These are phyloP conservation scores for Cuculus canorus DNA, from an alignment of 2,797 vertebrate species.

Conservation along the genomic window DNA sequence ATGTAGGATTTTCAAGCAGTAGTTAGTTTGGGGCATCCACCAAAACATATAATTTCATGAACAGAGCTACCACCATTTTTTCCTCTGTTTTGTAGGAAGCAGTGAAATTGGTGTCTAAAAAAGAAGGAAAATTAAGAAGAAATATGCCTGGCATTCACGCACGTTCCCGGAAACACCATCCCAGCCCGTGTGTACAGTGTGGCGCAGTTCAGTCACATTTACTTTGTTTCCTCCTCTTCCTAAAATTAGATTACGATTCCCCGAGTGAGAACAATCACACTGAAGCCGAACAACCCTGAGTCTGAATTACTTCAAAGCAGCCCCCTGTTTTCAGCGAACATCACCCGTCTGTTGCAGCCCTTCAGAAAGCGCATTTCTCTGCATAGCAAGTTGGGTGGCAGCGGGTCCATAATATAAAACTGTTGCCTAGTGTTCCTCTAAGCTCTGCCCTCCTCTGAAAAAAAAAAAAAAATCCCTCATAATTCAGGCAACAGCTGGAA, in stretches of 20 bases:
- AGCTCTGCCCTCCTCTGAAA: slow-evolving; percentile 68
- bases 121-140: background rate
- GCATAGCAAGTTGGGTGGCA: slow-evolving; percentile 74
- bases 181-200: background rate
- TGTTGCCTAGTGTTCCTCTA: slow-evolving; percentile 78
- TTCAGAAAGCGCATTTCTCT: background rate
- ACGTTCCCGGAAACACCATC: rapidly evolving
- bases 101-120: background rate
- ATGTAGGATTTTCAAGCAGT: slow-evolving; percentile 19
- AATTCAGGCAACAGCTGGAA: slow-evolving; percentile 87
- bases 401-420: slow-evolving; percentile 71
- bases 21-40: slow-evolving; percentile 20
- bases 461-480: slow-evolving; percentile 56
- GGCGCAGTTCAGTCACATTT: background rate
- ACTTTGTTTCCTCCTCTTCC: slow-evolving; percentile 29
- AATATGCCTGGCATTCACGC: background rate
- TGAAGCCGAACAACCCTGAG: background rate
- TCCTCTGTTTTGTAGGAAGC: background rate
- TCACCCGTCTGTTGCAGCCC: background rate
- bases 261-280: background rate
- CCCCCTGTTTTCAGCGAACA: background rate
- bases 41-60: slow-evolving; percentile 13
- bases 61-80: background rate
- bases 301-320: slow-evolving; percentile 40
- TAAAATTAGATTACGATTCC: slow-evolving; percentile 36